Evolutionary conservation across 2,113 vertebrate genomes (phyloP), one percentile per base, ranked within the genome.

Genomic region (Aegotheles bennettii): DNA sequence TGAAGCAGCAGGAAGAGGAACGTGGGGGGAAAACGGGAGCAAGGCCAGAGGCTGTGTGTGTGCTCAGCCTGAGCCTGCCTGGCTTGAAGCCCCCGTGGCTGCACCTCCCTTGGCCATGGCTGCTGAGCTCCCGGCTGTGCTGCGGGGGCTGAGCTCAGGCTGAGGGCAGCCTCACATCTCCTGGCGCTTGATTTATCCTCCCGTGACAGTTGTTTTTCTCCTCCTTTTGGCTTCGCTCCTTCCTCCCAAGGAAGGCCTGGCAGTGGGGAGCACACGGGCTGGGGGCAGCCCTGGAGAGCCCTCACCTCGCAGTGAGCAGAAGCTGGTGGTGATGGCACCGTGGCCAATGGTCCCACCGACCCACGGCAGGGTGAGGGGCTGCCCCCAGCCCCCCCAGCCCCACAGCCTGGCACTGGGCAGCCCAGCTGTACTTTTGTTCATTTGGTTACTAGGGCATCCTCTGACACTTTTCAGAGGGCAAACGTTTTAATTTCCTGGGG

Each of bases 391-490:
- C 28, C 59, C 2, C 47, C 47, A 47, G 19, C 45, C 45, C 18
- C 47, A 18, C 56, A 15, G n/a, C 43, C 9, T 8, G 57, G 54
- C 40, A 6, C 48, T 8, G 7, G 53, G 20, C 17, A 50, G 31
- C 28, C 64, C 2, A 0, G 11, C 2, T 0, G 31, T 12, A 53
- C 35, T 28, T 18, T 48, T 47, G 23, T 18, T 68, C 43, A 16
- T 54, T 68, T 50, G 38, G 8, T 31, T 28, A 2, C 43, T 26
- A 0, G 6, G 13, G 59, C 33, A 2, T 36, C 7, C 51, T 16
- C 4, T 4, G 42, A 21, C 35, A 13, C 24, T 28, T 26, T 42
- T 18, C 7, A 28, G 63, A 28, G 12, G 35, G 71, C 31, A 64
- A 71, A 8, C 18, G 4, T 82, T 2, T 29, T 13, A 0, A 38